A percentile compares a stretch with the other conserved stretches of the same genome.
Evolutionary conservation across 2,888 invertebrate genomes (phyloP).

Genomic region (Agrochola circellaris): DNA sequence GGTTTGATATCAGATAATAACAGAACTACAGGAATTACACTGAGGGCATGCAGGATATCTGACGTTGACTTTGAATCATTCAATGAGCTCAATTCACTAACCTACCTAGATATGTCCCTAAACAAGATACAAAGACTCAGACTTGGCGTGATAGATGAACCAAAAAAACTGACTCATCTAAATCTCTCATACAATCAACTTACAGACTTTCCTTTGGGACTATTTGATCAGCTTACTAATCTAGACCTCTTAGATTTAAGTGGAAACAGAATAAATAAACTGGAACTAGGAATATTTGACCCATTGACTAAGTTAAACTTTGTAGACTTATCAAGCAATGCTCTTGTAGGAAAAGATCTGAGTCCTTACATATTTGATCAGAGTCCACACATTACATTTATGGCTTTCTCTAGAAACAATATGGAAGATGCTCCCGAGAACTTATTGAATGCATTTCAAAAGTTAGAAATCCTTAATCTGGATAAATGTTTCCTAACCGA

Average conservation of each 20-base stretch:
- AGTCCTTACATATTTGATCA: constrained; percentile 68
- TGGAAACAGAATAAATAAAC: constrained; percentile 66
- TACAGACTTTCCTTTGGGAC: constrained; percentile 61
- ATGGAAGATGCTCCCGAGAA: constrained; percentile 66
- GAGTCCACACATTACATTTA: constrained; percentile 55
- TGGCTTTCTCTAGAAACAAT: constrained; percentile 72
- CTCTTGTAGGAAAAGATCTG: constrained; percentile 71
- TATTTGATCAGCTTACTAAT: constrained; percentile 66
- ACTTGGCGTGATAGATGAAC: constrained; percentile 66
- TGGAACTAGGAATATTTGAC: constrained; percentile 67
- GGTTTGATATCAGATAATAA: constrained; percentile 74
- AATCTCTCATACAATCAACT: constrained; percentile 70
- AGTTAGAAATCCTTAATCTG: constrained; percentile 71
- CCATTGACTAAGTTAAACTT: constrained; percentile 58
- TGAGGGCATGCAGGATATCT: constrained; percentile 71
- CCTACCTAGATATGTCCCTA: constrained; percentile 67
- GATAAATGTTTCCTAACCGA: constrained; percentile 71
- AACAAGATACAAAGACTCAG: constrained; percentile 68
- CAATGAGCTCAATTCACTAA: constrained; percentile 60
- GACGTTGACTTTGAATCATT: constrained; percentile 69
- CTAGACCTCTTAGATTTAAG: constrained; percentile 67
- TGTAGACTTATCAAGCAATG: constrained; percentile 76
- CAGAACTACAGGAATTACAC: constrained; percentile 65
- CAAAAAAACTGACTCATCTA: constrained; percentile 60
- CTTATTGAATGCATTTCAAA: constrained; percentile 69